Conservation (phyloP, 1,140 invertebrate genomes). For the Gyrodactylus bullatarudis region DNA sequence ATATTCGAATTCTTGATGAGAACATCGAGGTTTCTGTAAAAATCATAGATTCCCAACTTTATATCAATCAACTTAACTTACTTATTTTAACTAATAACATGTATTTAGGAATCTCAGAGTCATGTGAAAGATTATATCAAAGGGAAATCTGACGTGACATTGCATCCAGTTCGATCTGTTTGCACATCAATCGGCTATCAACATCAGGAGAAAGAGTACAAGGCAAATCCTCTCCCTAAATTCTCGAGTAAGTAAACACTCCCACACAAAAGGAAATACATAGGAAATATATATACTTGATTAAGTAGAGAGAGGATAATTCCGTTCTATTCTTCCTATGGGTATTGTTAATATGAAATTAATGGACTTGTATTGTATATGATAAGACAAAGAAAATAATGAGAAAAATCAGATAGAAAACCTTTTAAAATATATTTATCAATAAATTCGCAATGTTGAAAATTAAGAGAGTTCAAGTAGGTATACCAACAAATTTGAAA, state of each 20-base stretch:
- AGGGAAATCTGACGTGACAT: neutral
- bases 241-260: neutral
- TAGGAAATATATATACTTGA: no score
- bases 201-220: neutral
- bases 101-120: neutral
- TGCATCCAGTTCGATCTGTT: neutral
- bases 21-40: no score
- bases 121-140: neutral
- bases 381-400: neutral
- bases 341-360: neutral
- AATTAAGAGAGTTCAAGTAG: no score
- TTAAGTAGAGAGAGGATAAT: no score
- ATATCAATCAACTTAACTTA: no score
- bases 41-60: no score
- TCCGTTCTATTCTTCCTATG: neutral
- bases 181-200: neutral
- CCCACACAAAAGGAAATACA: no score
- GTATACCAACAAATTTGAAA: no score
- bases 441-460: no score
- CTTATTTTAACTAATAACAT: no score
- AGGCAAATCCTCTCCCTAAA: neutral
- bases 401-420: neutral
- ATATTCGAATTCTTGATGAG: no score
- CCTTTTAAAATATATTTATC: neutral
- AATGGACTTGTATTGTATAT: neutral